A percentile compares a stretch with the other conserved stretches of the same genome.
Evolutionary conservation across 2,113 vertebrate species (phyloP).

Genomic region (Trichechus manatus): DNA sequence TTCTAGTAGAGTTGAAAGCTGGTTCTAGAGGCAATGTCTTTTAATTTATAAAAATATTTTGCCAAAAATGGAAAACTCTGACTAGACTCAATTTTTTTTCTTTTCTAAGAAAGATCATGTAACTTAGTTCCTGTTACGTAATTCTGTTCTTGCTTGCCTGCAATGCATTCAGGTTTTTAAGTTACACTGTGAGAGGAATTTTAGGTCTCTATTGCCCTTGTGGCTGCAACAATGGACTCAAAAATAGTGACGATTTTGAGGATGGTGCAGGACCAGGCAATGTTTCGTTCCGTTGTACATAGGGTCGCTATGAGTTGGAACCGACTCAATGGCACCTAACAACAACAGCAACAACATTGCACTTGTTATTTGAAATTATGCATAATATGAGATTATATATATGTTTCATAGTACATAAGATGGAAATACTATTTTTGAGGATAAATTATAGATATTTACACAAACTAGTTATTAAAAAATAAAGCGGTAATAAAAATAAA

Average conservation of each 20-base stretch:
- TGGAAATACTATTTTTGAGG: neutral
- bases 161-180: neutral
- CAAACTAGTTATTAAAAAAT: conserved; percentile 20
- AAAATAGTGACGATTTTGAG: too few species aligned
- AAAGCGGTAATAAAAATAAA: neutral
- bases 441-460: neutral
- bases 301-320: too few species aligned
- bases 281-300: too few species aligned
- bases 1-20: neutral
- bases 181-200: neutral
- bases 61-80: neutral
- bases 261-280: too few species aligned
- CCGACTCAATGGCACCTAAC: too few species aligned
- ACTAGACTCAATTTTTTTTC: neutral
- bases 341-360: neutral
- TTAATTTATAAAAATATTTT: conserved; percentile 17
- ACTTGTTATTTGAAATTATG: neutral
- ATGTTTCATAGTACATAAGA: neutral
- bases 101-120: neutral
- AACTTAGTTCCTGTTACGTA: neutral
- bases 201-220: neutral
- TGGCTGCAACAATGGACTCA: too few species aligned
- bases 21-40: neutral
- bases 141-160: neutral
- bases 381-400: neutral